Percentiles rank a stretch among this genome's conserved stretches.
Evolutionary conservation across 2,888 invertebrate species (phyloP).

Genomic region (Drosophila engyochracea): DNA sequence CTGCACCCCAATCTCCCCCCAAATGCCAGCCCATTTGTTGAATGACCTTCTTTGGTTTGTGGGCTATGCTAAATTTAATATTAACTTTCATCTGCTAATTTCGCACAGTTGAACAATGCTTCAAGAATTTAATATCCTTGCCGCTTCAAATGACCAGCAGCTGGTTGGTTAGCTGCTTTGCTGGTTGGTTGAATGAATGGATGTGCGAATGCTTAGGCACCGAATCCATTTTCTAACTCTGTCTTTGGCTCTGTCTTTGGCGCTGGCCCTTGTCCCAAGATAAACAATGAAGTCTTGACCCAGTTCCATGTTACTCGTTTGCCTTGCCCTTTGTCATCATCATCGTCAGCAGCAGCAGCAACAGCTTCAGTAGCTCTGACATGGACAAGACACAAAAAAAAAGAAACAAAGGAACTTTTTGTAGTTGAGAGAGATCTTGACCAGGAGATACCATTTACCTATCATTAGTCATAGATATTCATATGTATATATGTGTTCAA

Average conservation of each 20-base stretch:
- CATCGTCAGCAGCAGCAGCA: constrained; percentile 41
- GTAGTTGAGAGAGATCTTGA: background rate
- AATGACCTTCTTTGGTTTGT: constrained; percentile 57
- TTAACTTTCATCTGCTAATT: constrained; percentile 65
- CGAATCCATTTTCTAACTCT: constrained; percentile 25
- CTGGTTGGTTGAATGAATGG: constrained; percentile 30
- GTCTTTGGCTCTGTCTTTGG: background rate
- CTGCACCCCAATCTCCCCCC: background rate
- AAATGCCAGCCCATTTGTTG: background rate
- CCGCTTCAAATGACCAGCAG: constrained; percentile 39
- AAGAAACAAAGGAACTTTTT: background rate
- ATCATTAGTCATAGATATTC: background rate
- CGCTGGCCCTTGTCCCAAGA: constrained; percentile 46
- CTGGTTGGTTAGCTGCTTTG: background rate
- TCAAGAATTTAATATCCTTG: constrained; percentile 68
- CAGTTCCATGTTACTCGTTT: constrained; percentile 57
- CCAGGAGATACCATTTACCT: background rate
- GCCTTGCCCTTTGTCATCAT: constrained; percentile 71
- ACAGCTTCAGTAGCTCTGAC: constrained; percentile 36
- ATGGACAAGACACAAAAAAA: constrained; percentile 33
- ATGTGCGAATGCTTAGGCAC: constrained; percentile 46
- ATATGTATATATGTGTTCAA: background rate
- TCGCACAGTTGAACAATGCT: constrained; percentile 70
- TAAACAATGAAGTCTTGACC: constrained; percentile 76
- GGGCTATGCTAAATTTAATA: constrained; percentile 69